Evolutionary conservation across 2,113 vertebrate species (phyloP).

Genomic region (Podarcis muralis): DNA sequence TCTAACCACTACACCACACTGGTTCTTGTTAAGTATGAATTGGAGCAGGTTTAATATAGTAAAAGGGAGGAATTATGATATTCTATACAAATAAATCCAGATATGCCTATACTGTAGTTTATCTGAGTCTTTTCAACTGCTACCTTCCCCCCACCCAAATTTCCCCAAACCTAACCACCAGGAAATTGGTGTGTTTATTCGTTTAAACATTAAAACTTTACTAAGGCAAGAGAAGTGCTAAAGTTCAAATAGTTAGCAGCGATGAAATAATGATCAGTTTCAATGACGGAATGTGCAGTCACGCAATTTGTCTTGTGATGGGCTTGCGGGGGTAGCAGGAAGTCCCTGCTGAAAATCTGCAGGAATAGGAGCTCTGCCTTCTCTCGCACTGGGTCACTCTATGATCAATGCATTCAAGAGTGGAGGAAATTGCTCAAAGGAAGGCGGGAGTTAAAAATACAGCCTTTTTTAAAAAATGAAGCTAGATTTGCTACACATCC

Average conservation of each 20-base stretch:
- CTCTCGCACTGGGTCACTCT: not conserved
- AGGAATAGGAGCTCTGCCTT: not conserved
- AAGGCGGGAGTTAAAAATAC: slow-evolving; percentile 42
- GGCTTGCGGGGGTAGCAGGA: not conserved
- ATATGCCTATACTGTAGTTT: not conserved
- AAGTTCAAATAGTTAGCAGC: slow-evolving; percentile 24
- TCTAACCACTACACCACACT: no score
- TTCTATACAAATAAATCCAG: not conserved
- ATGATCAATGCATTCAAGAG: slow-evolving; percentile 21
- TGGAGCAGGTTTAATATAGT: no score
- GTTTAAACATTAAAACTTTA: slow-evolving; percentile 33
- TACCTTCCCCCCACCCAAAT: not conserved
- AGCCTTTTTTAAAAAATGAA: slow-evolving; percentile 16
- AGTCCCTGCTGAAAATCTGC: not conserved
- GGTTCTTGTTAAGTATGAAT: no score
- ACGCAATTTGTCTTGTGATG: not conserved
- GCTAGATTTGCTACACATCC: slow-evolving; percentile 31
- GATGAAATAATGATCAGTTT: not conserved
- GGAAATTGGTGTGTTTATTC: not conserved
- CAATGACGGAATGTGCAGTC: not conserved
- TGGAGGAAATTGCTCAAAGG: slow-evolving; percentile 28
- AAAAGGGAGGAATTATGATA: no score
- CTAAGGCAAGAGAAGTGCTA: slow-evolving; percentile 20
- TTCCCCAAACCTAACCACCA: slow-evolving; percentile 12
- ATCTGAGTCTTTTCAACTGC: slow-evolving; percentile 41